Conservation (phyloP, 2,888 invertebrate species). For the Eurois occulta region DNA sequence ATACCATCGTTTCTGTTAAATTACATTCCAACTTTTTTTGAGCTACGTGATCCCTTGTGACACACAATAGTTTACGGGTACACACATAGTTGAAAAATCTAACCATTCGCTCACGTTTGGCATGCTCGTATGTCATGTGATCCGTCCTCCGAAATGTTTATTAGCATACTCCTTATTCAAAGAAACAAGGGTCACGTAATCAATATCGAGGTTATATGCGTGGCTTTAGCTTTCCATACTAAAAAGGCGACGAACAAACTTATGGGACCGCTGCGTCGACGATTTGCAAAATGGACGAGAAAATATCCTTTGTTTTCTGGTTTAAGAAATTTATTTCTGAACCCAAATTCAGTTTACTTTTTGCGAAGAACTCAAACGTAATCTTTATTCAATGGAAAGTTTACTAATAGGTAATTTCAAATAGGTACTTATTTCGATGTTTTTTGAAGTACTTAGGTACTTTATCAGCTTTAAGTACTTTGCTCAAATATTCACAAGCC, state of each 20-base stretch:
- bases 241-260: slow-evolving; percentile 21
- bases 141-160: slow-evolving; percentile 21
- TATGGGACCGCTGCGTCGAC: slow-evolving; percentile 13
- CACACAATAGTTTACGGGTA: too few species aligned
- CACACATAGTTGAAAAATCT: too few species aligned
- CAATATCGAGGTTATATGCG: slow-evolving; percentile 45
- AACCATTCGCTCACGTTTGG: slow-evolving; percentile 3
- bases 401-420: neutral
- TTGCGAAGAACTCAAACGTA: neutral
- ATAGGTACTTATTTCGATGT: neutral
- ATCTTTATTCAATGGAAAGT: neutral
- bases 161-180: slow-evolving; percentile 29
- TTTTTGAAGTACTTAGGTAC: neutral
- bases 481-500: slow-evolving; percentile 2
- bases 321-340: neutral
- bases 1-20: too few species aligned
- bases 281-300: neutral
- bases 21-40: too few species aligned
- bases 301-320: slow-evolving; percentile 19
- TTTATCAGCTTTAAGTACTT: neutral
- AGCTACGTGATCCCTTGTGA: too few species aligned
- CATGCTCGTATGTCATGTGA: slow-evolving; percentile 18
- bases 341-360: neutral
- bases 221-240: slow-evolving; percentile 20
- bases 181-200: slow-evolving; percentile 47